Evolutionary conservation across 2,888 invertebrate genomes (phyloP), one percentile per base, ranked within the genome.

Genomic region (Pristionchus entomophagus): DNA sequence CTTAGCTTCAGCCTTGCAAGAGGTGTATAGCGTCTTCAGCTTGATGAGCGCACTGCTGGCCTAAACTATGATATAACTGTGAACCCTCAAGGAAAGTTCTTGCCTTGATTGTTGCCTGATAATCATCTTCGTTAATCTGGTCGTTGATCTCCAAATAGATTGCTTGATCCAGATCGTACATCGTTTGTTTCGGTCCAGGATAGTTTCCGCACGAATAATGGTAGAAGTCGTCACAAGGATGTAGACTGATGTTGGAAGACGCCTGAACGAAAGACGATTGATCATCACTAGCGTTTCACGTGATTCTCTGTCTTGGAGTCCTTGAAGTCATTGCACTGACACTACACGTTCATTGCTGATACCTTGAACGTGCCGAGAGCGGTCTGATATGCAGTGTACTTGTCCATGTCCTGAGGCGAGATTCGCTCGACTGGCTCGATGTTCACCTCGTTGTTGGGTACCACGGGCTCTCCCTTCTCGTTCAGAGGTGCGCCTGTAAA

Each of bases 151-250:
- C 19, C 5, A 5, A 3, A 6, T 5, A n/a, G 41, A 32, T 83
- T 2, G 35, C n/a, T 6, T 56, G 32, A 14, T 83, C 59, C 38
- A 83, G 5, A n/a, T 62, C 83, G 62, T 59, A 53, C 56, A 86
- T 73, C 38, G 59, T 84, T 22, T 85, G 41, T 35, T 8, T 32
- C 22, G 26, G 17, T 62, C 84, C 59, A n/a, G 62, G 86, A 88
- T 88, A 90, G 35, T 82, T 86, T 29, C 91, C 91, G 81, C 92
- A 92, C 19, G 91, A 88, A 83, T 92, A 92, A 5, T 87, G 35
- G 88, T 89, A 92, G 90, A 92, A 92, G 78, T 92, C 91, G 45
- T 88, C 85, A 88, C 92, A 92, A 19, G 92, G 92, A 86, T 91
- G 89, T 41, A 87, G 85, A 26, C 84, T 53, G 56, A 89, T 82